Percentiles rank a stretch among this genome's conserved stretches.
Conservation (phyloP, 1,140 invertebrate species). For the Microplitis demolitor region DNA sequence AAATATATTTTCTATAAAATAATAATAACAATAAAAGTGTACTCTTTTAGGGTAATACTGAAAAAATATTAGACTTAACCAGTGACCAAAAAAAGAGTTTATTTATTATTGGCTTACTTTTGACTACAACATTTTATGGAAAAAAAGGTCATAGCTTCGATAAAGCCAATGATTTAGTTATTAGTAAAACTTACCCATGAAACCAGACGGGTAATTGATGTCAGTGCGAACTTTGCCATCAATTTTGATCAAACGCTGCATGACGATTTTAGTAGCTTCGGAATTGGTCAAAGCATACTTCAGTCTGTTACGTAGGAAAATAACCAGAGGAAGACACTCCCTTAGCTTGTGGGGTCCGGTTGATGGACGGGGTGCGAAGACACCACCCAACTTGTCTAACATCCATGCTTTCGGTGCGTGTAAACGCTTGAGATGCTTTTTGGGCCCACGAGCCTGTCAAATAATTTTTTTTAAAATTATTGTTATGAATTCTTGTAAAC, state of each 20-base stretch:
- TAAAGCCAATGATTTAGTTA: conserved; percentile 35
- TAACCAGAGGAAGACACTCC: conserved; percentile 94
- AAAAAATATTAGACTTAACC: conserved; percentile 53
- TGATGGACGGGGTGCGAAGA: conserved; percentile 95
- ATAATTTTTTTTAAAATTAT: too few relatives aligned
- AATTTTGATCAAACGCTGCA: conserved; percentile 97
- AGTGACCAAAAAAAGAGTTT: conserved; percentile 60
- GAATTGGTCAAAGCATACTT: conserved; percentile 98
- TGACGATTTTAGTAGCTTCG: conserved; percentile 98
- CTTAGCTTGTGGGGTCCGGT: conserved; percentile 97
- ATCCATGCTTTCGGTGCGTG: conserved; percentile 99
- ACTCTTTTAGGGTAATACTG: conserved; percentile 65
- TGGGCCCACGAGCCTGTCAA: conserved; percentile 93
- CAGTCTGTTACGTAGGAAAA: conserved; percentile 95
- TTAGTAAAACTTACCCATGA: conserved; percentile 84
- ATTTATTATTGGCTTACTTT: conserved; percentile 55
- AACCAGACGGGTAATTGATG: conserved; percentile 95
- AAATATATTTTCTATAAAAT: too few relatives aligned
- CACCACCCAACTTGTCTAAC: conserved; percentile 98
- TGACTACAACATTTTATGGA: conserved; percentile 48
- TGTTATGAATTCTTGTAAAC: too few relatives aligned
- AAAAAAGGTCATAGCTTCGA: conserved; percentile 60
- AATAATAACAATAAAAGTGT: conserved; percentile 41
- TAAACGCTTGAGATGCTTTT: conserved; percentile 99
- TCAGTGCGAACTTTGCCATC: conserved; percentile 98